Conservation (phyloP, 2,797 vertebrate species). For the Trematomus bernacchii region DNA sequence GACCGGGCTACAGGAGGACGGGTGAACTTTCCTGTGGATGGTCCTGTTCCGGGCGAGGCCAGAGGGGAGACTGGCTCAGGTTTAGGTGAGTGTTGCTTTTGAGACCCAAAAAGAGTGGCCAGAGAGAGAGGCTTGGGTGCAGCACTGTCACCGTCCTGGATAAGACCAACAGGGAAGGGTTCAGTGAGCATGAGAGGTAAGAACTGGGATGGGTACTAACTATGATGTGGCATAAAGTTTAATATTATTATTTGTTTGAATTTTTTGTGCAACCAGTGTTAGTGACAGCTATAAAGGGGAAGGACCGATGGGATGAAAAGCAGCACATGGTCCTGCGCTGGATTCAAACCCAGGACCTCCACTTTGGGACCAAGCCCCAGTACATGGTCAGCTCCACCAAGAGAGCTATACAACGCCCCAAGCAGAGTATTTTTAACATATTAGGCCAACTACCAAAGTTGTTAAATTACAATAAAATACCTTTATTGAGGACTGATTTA, state of each 20-base stretch:
- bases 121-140: conserved; percentile 89
- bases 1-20: conserved; percentile 87
- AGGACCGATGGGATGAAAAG: too few species aligned
- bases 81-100: conserved; percentile 60
- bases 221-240: neutral
- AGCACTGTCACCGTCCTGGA: conserved; percentile 74
- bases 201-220: neutral
- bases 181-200: neutral
- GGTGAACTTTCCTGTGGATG: conserved; percentile 32
- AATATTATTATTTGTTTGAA: too few species aligned
- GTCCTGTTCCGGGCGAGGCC: neutral
- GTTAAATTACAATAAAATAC: neutral
- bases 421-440: neutral
- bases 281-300: too few species aligned
- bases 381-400: too few species aligned
- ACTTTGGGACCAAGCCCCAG: too few species aligned
- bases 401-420: too few species aligned
- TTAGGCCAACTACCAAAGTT: neutral
- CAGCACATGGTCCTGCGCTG: too few species aligned
- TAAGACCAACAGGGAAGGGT: conserved; percentile 1
- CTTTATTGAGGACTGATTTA: neutral
- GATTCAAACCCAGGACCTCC: too few species aligned
- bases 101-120: conserved; percentile 89
- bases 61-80: conserved; percentile 41
- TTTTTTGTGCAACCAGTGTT: too few species aligned